Evolutionary conservation across 2,797 vertebrate species (phyloP).

Genomic region (Dryobates pubescens): DNA sequence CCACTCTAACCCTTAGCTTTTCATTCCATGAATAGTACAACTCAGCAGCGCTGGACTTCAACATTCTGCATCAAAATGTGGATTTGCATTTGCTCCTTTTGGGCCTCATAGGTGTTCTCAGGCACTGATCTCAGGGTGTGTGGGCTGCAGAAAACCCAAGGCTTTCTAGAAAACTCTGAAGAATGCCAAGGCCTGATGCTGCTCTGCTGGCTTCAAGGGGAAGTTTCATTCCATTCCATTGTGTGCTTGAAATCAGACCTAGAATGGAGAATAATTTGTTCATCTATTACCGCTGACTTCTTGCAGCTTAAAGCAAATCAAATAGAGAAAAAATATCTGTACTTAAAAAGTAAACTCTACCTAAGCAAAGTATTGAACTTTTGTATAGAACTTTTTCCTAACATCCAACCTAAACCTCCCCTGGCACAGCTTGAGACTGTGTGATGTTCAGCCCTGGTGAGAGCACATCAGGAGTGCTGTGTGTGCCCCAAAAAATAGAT

Average conservation of each 20-base stretch:
- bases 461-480: rapidly evolving
- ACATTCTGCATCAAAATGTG: neutral
- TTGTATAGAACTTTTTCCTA: too few species aligned
- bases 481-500: neutral
- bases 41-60: neutral
- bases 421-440: too few species aligned
- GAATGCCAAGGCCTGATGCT: neutral
- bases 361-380: neutral
- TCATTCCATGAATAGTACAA: neutral
- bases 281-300: neutral
- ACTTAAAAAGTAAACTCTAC: neutral
- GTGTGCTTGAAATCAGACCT: neutral
- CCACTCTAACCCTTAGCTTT: neutral
- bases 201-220: neutral
- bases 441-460: too few species aligned
- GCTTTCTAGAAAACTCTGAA: neutral
- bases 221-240: neutral
- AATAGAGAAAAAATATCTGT: neutral
- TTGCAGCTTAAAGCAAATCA: neutral
- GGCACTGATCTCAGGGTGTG: neutral
- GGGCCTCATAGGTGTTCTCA: neutral
- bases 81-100: neutral
- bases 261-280: neutral
- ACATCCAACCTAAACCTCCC: too few species aligned
- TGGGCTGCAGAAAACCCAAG: neutral